These are phyloP conservation scores for Blastobasis adustella DNA, from an alignment of 2,888 invertebrate genomes.

Conservation along the genomic window DNA sequence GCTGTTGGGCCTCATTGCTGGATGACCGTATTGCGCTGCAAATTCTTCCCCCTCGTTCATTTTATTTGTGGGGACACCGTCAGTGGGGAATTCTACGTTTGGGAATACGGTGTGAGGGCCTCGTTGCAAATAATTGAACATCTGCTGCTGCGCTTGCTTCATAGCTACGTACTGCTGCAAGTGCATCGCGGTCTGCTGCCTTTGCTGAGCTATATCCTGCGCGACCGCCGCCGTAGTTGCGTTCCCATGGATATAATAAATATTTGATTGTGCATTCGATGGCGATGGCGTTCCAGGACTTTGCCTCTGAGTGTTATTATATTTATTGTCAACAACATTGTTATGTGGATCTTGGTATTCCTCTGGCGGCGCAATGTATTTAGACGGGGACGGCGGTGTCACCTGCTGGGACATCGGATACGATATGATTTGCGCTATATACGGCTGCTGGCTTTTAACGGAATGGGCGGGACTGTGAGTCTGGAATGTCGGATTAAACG, in stretches of 20 bases:
- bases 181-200: slow-evolving; percentile 66
- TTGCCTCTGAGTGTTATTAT: slow-evolving; percentile 31
- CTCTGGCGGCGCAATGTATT: slow-evolving; percentile 64
- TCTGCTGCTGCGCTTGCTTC: slow-evolving; percentile 71
- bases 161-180: slow-evolving; percentile 70
- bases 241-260: slow-evolving; percentile 65
- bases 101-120: slow-evolving; percentile 64
- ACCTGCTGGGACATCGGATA: slow-evolving; percentile 67
- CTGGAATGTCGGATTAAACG: slow-evolving; percentile 71
- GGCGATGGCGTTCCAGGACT: slow-evolving; percentile 28
- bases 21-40: slow-evolving; percentile 49
- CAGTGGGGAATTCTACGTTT: slow-evolving; percentile 46
- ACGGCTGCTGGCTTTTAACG: slow-evolving; percentile 57
- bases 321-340: slow-evolving; percentile 45
- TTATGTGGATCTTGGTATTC: slow-evolving; percentile 67
- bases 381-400: slow-evolving; percentile 59
- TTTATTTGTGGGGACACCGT: slow-evolving; percentile 31
- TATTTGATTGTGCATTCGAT: slow-evolving; percentile 44
- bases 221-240: slow-evolving; percentile 37
- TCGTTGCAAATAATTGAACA: slow-evolving; percentile 61
- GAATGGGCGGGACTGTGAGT: slow-evolving; percentile 67
- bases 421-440: slow-evolving; percentile 65
- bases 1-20: slow-evolving; percentile 53
- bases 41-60: slow-evolving; percentile 56
- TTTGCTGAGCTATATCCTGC: slow-evolving; percentile 56